Conservation (phyloP, 2,113 vertebrate species). For the Eubucco bourcierii region DNA sequence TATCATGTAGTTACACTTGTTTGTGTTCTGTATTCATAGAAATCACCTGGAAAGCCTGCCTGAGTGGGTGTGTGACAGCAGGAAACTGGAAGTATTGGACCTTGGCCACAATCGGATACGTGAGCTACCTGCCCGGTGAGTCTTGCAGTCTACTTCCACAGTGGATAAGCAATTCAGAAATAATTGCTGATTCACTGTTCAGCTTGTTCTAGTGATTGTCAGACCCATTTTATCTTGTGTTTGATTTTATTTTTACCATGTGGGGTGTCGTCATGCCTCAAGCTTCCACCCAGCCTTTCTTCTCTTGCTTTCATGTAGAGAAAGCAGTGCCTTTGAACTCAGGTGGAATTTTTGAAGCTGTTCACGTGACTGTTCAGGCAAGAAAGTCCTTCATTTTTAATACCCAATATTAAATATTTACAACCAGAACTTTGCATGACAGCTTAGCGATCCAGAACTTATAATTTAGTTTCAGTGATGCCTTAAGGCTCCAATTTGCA, state of each 20-base stretch:
- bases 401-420: conserved; percentile 49
- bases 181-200: conserved; percentile 54
- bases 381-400: conserved; percentile 32
- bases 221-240: conserved; percentile 1
- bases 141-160: conserved; percentile 3
- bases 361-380: neutral
- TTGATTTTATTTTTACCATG: conserved; percentile 48
- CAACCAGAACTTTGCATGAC: neutral
- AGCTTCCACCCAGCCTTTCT: conserved; percentile 35
- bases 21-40: conserved; percentile 72
- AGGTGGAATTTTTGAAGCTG: conserved; percentile 10
- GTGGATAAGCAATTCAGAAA: conserved; percentile 5
- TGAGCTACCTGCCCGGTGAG: conserved; percentile 92
- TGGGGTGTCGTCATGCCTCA: neutral
- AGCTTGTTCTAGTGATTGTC: conserved; percentile 33
- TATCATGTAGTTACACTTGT: neutral
- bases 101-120: conserved; percentile 90
- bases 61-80: conserved; percentile 93
- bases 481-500: neutral
- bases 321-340: conserved; percentile 33
- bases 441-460: neutral
- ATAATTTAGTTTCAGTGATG: neutral
- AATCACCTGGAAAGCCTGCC: conserved; percentile 90
- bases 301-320: conserved; percentile 19
- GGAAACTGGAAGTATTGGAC: conserved; percentile 93